Evolutionary conservation across 2,797 vertebrate genomes (phyloP).

Genomic region (Pangasius larnaudii): DNA sequence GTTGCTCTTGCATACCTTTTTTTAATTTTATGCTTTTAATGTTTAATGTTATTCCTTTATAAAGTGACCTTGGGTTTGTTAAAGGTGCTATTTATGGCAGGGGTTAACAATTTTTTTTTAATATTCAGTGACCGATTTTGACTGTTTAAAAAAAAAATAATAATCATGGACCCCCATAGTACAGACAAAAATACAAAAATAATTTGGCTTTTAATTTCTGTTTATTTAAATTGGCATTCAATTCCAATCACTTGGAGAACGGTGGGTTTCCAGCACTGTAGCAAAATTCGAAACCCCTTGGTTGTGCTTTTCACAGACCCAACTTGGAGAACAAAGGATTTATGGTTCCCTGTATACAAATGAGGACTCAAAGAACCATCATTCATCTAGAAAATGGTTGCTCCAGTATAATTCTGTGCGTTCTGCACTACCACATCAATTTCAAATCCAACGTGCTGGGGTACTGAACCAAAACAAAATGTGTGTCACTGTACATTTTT

Average conservation of each 20-base stretch:
- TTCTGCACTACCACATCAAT: not conserved
- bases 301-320: not conserved
- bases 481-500: not conserved
- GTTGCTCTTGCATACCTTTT: not conserved
- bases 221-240: not conserved
- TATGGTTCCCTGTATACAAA: not conserved
- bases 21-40: not conserved
- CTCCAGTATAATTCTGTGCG: too few relatives aligned
- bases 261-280: not conserved
- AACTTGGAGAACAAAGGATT: not conserved
- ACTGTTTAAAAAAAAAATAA: not conserved
- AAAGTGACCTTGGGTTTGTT: not conserved
- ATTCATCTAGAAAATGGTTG: not conserved
- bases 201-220: not conserved
- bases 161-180: not conserved
- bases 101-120: not conserved
- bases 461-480: conserved; percentile 21
- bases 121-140: not conserved
- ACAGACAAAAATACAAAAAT: not conserved
- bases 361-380: not conserved
- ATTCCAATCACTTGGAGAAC: not conserved
- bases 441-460: not conserved
- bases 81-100: not conserved
- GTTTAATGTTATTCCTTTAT: not conserved
- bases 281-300: too few relatives aligned